A percentile compares a stretch with the other conserved stretches of the same genome.
These are phyloP conservation scores for Syngnathoides biaculeatus DNA, from an alignment of 2,113 vertebrate genomes.

Conservation along the genomic window DNA sequence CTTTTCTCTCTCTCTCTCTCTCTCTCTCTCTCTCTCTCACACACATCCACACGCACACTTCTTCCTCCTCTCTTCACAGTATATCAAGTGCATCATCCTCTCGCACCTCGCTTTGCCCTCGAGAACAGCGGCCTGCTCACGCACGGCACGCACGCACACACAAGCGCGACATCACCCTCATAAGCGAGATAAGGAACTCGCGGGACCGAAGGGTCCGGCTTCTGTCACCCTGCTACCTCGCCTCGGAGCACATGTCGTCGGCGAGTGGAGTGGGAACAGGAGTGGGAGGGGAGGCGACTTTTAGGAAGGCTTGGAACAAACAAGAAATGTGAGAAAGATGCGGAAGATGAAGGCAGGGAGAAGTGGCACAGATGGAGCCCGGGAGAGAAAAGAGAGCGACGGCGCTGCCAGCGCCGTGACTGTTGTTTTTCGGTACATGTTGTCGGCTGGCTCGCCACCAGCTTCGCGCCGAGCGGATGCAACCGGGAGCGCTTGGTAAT, in stretches of 20 bases:
- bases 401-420: slow-evolving; percentile 55
- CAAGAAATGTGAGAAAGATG: slow-evolving; percentile 49
- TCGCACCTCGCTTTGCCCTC: slow-evolving; percentile 69
- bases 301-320: slow-evolving; percentile 42
- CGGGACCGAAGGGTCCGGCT: slow-evolving; percentile 65
- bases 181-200: slow-evolving; percentile 67
- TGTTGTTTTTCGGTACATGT: slow-evolving; percentile 58
- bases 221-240: slow-evolving; percentile 67
- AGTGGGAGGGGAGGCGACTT: slow-evolving; percentile 47
- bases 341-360: slow-evolving; percentile 44
- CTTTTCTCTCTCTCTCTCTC: slow-evolving; percentile 32
- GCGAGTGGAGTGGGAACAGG: slow-evolving; percentile 54
- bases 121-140: slow-evolving; percentile 58
- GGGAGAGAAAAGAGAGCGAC: slow-evolving; percentile 47
- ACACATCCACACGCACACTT: slow-evolving; percentile 18
- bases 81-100: slow-evolving; percentile 74
- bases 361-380: slow-evolving; percentile 62
- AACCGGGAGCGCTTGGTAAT: slow-evolving; percentile 62
- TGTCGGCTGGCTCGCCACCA: slow-evolving; percentile 60
- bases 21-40: slow-evolving; percentile 17
- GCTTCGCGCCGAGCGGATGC: slow-evolving; percentile 64
- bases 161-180: slow-evolving; percentile 49
- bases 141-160: slow-evolving; percentile 25
- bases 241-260: slow-evolving; percentile 59
- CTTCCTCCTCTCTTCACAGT: slow-evolving; percentile 66